Evolutionary conservation across 2,113 vertebrate species (phyloP).

Genomic region (Myrmecophaga tridactyla): DNA sequence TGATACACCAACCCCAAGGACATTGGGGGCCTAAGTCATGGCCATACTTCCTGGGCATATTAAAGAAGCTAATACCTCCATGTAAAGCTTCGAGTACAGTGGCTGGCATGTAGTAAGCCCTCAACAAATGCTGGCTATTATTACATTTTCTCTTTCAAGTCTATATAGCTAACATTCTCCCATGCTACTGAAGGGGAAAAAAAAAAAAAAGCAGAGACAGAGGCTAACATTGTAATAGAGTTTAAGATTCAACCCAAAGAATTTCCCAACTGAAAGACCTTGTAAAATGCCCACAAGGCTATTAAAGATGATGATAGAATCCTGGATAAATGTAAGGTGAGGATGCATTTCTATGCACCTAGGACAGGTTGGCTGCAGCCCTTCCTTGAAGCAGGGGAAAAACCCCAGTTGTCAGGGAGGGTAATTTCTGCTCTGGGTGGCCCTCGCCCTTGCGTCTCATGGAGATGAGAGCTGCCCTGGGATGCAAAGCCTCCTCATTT

Average conservation of each 20-base stretch:
- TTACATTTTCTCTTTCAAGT: slow-evolving; percentile 35
- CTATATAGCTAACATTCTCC: slow-evolving; percentile 17
- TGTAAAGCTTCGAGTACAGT: not conserved
- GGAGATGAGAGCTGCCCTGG: not conserved
- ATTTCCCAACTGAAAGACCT: slow-evolving; percentile 36
- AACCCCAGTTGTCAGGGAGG: not conserved
- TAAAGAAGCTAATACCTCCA: not conserved
- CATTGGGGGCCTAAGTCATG: not conserved
- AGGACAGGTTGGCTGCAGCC: not conserved
- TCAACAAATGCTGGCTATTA: not conserved
- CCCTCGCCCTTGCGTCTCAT: not conserved
- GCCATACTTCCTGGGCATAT: fast-evolving
- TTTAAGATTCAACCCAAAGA: slow-evolving; percentile 54
- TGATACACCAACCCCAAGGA: not conserved
- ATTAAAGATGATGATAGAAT: slow-evolving; percentile 22
- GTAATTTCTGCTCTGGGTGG: not conserved
- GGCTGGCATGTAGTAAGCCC: not conserved
- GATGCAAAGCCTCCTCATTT: not conserved
- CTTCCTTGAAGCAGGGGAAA: not conserved
- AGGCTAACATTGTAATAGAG: slow-evolving; percentile 37
- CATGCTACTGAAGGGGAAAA: not conserved
- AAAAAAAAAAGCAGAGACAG: not conserved
- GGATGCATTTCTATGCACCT: not conserved
- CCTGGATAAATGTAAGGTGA: not conserved
- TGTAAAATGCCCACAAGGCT: not conserved